Evolutionary conservation across 2,113 vertebrate genomes (phyloP).

Genomic region (Caretta caretta): DNA sequence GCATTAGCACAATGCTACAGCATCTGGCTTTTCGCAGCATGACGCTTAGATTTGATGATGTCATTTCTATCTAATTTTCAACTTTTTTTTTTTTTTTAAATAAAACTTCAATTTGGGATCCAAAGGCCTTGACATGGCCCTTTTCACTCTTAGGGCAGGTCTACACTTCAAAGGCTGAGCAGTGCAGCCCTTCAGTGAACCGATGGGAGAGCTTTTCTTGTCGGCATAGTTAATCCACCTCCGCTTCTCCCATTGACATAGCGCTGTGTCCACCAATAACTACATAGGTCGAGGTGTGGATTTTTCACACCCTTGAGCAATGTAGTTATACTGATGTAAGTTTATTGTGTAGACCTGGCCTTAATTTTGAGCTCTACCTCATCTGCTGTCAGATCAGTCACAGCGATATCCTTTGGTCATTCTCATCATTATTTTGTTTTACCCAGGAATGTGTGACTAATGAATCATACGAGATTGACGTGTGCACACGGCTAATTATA

Average conservation of each 20-base stretch:
- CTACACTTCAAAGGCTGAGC: too few species aligned
- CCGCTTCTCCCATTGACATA: not conserved
- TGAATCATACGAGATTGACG: not conserved
- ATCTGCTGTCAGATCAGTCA: not conserved
- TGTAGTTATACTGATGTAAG: not conserved
- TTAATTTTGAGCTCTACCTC: not conserved
- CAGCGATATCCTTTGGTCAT: not conserved
- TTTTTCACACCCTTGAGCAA: not conserved
- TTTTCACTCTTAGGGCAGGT: not conserved
- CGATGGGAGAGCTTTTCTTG: not conserved
- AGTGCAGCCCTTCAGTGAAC: not conserved
- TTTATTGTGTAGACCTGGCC: not conserved
- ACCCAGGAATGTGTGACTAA: not conserved
- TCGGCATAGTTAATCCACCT: not conserved
- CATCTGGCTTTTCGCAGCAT: not conserved
- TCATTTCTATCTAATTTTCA: not conserved
- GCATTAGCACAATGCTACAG: not conserved
- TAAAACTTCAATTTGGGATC: not conserved
- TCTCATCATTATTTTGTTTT: not conserved
- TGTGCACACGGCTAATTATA: conserved; percentile 7
- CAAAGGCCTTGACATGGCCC: not conserved
- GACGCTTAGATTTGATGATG: not conserved
- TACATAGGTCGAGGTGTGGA: not conserved
- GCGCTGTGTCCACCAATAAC: not conserved
- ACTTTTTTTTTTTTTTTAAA: not conserved